Evolutionary conservation across 2,888 invertebrate species (phyloP), one percentile per base, ranked within the genome.

Genomic region (Pasiphila rectangulata): DNA sequence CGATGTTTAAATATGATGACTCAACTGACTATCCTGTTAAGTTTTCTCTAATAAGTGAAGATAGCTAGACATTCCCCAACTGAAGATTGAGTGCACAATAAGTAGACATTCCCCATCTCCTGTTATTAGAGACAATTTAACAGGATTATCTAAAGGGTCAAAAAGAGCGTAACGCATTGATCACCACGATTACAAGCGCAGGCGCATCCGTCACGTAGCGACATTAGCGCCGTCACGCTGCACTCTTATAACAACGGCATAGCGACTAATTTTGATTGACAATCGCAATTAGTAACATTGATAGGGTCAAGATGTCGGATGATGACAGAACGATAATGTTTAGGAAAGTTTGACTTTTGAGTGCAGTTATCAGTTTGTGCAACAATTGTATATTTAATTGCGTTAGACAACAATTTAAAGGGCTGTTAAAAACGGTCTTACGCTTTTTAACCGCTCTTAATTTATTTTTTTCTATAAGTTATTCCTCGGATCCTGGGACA

Each of bases 161-260:
- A 59, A 46, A 44, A 54, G 56, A 56, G 56, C 59, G 53, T 43
- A 49, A 46, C 58, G 40, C 58, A 56, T 59, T 56, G 51, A 56
- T 59, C 56, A 46, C 41, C 41, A 37, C 51, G 37, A 47, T 44
- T 46, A 32, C 46, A 25, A 23, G 36, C 43, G 56, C 53, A 47
- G 25, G 36, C 44, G 54, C 53, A 51, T 47, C 51, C 46, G 47
- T 44, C 30, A 20, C 51, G 25, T 56, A 54, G 46, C 56, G 38
- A 51, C 59, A 59, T 44, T 43, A 19, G 17, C 41, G 38, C 43
- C 46, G 38, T 24, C 19, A 35, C 5, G 25, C 17, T 7, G 2
- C 19, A 17, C 21, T n/a, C 23, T 40, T 46, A 39, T 32, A n/a
- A 9, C 36, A 10, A 44, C 2, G 36, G 15, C n/a, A 27, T 39